phyloP scores from a whole-genome alignment of 1,140 invertebrate species.

The Macrobrachium nipponense region DNA sequence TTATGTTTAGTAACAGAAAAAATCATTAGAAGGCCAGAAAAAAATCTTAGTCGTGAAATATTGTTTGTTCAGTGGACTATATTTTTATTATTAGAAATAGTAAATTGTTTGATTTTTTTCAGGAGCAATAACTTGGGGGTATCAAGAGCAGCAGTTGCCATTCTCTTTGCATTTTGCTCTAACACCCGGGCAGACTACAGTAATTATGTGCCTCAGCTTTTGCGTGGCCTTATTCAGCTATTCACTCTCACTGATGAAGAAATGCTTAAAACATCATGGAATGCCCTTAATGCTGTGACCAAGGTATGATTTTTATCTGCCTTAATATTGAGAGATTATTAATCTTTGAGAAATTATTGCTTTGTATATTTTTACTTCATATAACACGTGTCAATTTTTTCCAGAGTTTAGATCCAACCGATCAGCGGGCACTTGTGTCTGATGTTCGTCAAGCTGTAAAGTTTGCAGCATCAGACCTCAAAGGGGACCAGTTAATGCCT shows the following conservation, averaged over 20 bases:
- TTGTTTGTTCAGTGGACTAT: not conserved
- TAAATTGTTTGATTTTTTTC: slow-evolving; percentile 7
- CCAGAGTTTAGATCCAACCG: slow-evolving; percentile 80
- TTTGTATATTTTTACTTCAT: no score
- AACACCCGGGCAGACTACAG: slow-evolving; percentile 88
- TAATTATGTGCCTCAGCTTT: slow-evolving; percentile 87
- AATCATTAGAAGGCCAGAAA: no score
- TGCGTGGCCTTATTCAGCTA: slow-evolving; percentile 87
- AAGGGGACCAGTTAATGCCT: slow-evolving; percentile 82
- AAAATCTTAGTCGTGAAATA: not conserved
- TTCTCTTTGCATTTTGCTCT: slow-evolving; percentile 89
- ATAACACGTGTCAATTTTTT: not conserved
- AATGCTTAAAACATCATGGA: slow-evolving; percentile 88
- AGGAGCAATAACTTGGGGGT: slow-evolving; percentile 69
- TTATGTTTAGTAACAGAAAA: no score
- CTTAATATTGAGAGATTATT: not conserved
- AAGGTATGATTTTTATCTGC: slow-evolving; percentile 69
- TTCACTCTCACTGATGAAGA: slow-evolving; percentile 85
- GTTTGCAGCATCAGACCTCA: slow-evolving; percentile 88
- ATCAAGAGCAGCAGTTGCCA: slow-evolving; percentile 83
- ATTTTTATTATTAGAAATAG: not conserved
- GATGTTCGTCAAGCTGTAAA: slow-evolving; percentile 92
- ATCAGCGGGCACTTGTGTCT: slow-evolving; percentile 85
- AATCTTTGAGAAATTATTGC: not conserved
- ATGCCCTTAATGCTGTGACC: slow-evolving; percentile 89